phyloP scores from a whole-genome alignment of 1,140 invertebrate genomes.

The Drosophila repletoides region DNA sequence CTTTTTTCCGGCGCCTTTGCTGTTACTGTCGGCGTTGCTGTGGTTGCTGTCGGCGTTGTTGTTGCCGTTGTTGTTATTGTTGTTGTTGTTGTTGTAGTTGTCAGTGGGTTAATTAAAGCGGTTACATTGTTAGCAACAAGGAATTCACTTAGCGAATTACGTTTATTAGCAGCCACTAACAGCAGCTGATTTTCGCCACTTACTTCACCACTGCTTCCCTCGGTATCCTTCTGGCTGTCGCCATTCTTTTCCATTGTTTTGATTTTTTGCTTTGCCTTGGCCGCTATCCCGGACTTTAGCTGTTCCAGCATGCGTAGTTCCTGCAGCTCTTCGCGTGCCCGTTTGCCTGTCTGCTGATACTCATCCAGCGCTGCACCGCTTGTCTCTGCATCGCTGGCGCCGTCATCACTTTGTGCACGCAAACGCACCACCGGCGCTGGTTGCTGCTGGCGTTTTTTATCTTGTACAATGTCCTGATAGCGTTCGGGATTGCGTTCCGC shows the following conservation, averaged over 20 bases:
- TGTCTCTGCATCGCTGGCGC: conserved; percentile 83
- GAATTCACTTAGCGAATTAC: conserved; percentile 81
- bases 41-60: conserved; percentile 18
- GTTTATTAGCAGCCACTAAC: conserved; percentile 59
- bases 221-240: conserved; percentile 53
- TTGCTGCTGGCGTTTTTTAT: conserved; percentile 59
- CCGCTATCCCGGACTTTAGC: conserved; percentile 85
- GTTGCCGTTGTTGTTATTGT: conserved; percentile 13
- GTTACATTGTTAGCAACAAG: conserved; percentile 80
- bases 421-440: conserved; percentile 85
- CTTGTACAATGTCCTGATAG: conserved; percentile 85
- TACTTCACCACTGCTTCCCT: conserved; percentile 60
- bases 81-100: conserved; percentile 20
- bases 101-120: conserved; percentile 73
- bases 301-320: conserved; percentile 86
- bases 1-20: conserved; percentile 35
- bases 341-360: conserved; percentile 82
- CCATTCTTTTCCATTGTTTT: conserved; percentile 83
- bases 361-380: conserved; percentile 55
- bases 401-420: conserved; percentile 86
- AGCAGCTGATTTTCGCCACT: conserved; percentile 50
- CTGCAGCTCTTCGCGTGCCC: conserved; percentile 70
- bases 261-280: conserved; percentile 85
- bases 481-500: conserved; percentile 86
- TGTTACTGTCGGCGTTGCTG: neutral